Conservation (phyloP, 2,113 vertebrate genomes). For the Equus przewalskii region DNA sequence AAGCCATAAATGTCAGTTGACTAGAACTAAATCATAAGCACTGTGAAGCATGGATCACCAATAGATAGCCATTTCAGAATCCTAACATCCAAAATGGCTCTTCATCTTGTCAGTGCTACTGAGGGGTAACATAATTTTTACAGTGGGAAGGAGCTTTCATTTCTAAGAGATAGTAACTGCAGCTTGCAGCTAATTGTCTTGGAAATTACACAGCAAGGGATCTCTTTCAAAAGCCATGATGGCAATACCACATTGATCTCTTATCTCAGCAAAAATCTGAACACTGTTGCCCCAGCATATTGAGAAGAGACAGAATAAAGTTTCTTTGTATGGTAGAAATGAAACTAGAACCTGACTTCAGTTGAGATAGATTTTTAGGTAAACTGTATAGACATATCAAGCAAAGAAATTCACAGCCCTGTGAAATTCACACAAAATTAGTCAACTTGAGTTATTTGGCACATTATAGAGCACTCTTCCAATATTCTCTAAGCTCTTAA, state of each 20-base stretch:
- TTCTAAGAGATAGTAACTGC: not conserved
- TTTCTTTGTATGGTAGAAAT: not conserved
- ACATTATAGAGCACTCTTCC: conserved; percentile 4
- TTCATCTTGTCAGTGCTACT: conserved; percentile 42
- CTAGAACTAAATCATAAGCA: conserved; percentile 82
- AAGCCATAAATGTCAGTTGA: conserved; percentile 82
- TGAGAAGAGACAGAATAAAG: not conserved
- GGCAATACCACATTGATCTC: not conserved
- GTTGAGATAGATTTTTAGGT: conserved; percentile 45
- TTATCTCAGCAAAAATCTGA: not conserved
- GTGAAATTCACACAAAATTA: conserved; percentile 64
- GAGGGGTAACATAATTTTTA: not conserved
- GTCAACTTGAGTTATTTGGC: not conserved
- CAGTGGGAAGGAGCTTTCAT: not conserved
- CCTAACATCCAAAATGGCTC: conserved; percentile 62
- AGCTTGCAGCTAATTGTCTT: conserved; percentile 48
- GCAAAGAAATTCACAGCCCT: conserved; percentile 23
- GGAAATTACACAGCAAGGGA: not conserved
- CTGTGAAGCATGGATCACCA: conserved; percentile 72
- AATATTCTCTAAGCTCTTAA: conserved; percentile 21
- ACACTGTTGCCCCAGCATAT: accelerated
- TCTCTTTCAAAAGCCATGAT: conserved; percentile 15
- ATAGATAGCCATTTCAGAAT: conserved; percentile 73
- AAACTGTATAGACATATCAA: not conserved
- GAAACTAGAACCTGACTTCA: conserved; percentile 44